These are phyloP conservation scores for Paraescarpia echinospica DNA, from an alignment of 1,140 invertebrate genomes.

Conservation along the genomic window DNA sequence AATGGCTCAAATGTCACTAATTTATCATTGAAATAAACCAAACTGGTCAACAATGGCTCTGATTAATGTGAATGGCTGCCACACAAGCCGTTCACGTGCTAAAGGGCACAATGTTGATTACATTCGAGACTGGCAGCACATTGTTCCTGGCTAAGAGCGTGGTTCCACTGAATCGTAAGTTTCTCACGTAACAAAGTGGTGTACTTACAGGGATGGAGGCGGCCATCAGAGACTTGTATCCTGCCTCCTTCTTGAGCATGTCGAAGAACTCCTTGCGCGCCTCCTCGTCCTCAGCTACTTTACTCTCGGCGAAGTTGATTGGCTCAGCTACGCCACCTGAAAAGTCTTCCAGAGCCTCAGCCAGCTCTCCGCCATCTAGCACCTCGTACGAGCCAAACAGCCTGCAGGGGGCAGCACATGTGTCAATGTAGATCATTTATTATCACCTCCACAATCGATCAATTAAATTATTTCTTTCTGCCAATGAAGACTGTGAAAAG, in stretches of 20 bases:
- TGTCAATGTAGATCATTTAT: neutral
- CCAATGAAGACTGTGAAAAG: too few species aligned
- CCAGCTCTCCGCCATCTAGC: slow-evolving; percentile 65
- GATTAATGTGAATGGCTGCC: too few species aligned
- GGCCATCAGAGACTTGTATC: slow-evolving; percentile 61
- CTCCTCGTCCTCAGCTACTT: neutral
- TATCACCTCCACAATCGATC: neutral
- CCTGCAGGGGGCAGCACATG: slow-evolving; percentile 38
- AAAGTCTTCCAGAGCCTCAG: slow-evolving; percentile 68
- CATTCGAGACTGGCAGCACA: too few species aligned
- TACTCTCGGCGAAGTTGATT: slow-evolving; percentile 11
- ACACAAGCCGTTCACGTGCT: too few species aligned
- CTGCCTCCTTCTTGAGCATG: slow-evolving; percentile 59
- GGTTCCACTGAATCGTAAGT: too few species aligned
- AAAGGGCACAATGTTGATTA: too few species aligned
- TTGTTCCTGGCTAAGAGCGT: too few species aligned
- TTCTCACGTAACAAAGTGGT: neutral
- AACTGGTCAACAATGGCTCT: too few species aligned
- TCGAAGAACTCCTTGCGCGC: slow-evolving; percentile 53
- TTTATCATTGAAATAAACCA: too few species aligned
- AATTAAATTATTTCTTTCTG: neutral
- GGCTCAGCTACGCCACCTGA: slow-evolving; percentile 65
- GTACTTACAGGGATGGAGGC: slow-evolving; percentile 60
- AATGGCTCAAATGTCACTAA: too few species aligned
- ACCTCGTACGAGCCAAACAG: slow-evolving; percentile 66